A percentile compares a stretch with the other conserved stretches of the same genome.
Evolutionary conservation across 2,888 invertebrate species (phyloP).

Genomic region (Muschampia plurimacula): DNA sequence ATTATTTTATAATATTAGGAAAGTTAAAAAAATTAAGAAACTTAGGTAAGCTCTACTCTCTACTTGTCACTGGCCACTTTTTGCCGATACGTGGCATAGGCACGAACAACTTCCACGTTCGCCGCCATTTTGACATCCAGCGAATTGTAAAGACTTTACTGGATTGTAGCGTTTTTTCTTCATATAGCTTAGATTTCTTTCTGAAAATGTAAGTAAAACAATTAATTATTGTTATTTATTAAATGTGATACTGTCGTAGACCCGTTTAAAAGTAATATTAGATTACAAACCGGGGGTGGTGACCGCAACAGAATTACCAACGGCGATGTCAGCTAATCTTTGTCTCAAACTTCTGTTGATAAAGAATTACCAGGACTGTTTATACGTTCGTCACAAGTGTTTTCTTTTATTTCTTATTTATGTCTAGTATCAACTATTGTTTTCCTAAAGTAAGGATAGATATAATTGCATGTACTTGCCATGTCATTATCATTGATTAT

Average conservation of each 20-base stretch:
- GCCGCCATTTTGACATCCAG: conserved; percentile 93
- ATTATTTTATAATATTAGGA: background rate
- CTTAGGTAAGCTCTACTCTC: conserved; percentile 41
- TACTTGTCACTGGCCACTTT: conserved; percentile 78
- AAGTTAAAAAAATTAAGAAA: background rate
- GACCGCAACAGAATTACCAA: conserved; percentile 80
- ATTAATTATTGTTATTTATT: background rate
- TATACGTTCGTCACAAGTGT: background rate
- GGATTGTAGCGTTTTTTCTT: conserved; percentile 89
- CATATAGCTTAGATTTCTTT: conserved; percentile 83
- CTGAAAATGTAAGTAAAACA: conserved; percentile 80
- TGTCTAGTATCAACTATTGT: background rate
- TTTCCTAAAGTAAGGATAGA: conserved; percentile 21
- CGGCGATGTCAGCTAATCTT: conserved; percentile 84
- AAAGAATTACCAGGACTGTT: conserved; percentile 9
- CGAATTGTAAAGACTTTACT: conserved; percentile 89
- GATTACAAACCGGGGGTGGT: conserved; percentile 75
- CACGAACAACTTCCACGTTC: conserved; percentile 91
- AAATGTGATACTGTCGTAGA: conserved; percentile 6
- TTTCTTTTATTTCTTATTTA: background rate
- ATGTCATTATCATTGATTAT: conserved; percentile 85
- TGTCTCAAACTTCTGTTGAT: conserved; percentile 51
- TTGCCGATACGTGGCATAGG: conserved; percentile 92
- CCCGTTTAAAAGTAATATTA: conserved; percentile 10
- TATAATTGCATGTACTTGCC: conserved; percentile 65